Evolutionary conservation across 2,797 vertebrate species (phyloP), one percentile per base, ranked within the genome.

Genomic region (Scomberomorus guttatus): DNA sequence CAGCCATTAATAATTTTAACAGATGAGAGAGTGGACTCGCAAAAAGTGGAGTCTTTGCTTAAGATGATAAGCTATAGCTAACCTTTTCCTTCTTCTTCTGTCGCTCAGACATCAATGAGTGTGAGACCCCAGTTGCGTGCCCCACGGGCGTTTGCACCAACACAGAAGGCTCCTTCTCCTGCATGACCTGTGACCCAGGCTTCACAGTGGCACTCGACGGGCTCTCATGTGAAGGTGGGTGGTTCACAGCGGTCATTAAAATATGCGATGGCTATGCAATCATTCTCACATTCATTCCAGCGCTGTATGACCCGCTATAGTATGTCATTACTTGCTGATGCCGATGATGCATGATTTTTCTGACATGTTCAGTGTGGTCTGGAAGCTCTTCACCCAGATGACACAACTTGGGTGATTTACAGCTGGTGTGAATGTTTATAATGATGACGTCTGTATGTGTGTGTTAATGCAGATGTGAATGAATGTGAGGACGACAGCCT

Each of bases 161-260:
- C 87, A 94, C 90, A 29, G 92, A 92, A 50, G 95, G 95, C 75
- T 95, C 94, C 32, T 95, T 92, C 90, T 92, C 91, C 80, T 95
- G 95, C 80, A 85, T 78, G 81, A 24, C 89, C 59, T 95, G 94
- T 72, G 93, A 94, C 58, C 87, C 73, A 0, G 94, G 95, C 59
- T 95, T 93, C 72, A 83, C 51, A 1, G 60, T 89, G 73, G 81
- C 93, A 44, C 77, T 85, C 48, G 66, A 82, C 15, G 87, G 89
- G 15, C 81, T 80, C 44, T 91, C 83, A 5, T 96, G 95, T 79
- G 89, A 95, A 92, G 95, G 95, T 15, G 44, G 42, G 42, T 5
- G 60, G 2, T 24, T 82, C 17, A 1, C 69, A 78, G 52, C 1
- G 50, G 50, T 58, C 67, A 12, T 51, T 63, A 6, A 0, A 3